phyloP scores from a whole-genome alignment of 2,113 vertebrate species.

The Tringa solitaria region DNA sequence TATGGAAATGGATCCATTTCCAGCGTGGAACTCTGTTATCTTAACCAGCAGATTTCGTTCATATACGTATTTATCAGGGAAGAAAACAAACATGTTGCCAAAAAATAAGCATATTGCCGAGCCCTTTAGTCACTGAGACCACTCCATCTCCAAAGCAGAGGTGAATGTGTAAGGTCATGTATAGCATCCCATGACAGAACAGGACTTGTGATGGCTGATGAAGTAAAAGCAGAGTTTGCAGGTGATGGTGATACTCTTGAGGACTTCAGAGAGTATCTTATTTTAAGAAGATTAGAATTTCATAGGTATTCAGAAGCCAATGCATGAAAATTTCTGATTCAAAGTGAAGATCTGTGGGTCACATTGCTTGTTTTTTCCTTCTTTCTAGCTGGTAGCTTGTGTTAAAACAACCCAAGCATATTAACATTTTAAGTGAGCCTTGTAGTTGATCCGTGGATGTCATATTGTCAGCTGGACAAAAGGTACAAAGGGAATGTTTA shows the following conservation, averaged over 20 bases:
- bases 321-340: not conserved
- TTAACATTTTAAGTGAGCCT: not conserved
- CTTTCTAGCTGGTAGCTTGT: not conserved
- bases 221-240: not conserved
- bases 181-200: not conserved
- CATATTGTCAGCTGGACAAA: not conserved
- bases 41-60: not conserved
- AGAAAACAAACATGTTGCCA: not conserved
- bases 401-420: not conserved
- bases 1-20: not conserved
- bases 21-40: not conserved
- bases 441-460: not conserved
- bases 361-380: not conserved
- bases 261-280: not conserved
- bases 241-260: not conserved
- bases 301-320: not conserved
- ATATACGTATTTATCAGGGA: not conserved
- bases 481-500: not conserved
- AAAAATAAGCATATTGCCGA: not conserved
- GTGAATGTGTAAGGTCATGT: not conserved
- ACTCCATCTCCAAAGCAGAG: not conserved
- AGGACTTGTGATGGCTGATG: not conserved
- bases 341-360: not conserved
- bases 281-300: not conserved
- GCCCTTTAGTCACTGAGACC: not conserved